Evolutionary conservation across 2,888 invertebrate genomes (phyloP), one percentile per base, ranked within the genome.

Genomic region (Heliconius ethilla): DNA sequence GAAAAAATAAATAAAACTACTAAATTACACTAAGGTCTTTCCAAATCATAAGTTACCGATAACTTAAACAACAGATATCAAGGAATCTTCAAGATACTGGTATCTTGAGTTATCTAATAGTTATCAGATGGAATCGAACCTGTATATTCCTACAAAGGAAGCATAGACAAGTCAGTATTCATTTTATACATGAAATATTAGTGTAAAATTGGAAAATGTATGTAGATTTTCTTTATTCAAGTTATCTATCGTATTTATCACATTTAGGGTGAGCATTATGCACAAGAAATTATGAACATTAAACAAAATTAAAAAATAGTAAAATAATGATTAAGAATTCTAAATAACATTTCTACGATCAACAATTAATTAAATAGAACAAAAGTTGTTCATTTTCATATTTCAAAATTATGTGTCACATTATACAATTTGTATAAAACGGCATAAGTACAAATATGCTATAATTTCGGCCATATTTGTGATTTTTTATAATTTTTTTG

Each of bases 1-100:
- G 75, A 65, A 75, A 73, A 78, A 78, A 80, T 80, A 80, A 81
- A 81, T 80, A 81, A 78, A 75, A 80, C 75, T 77, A 74, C 78
- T 81, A 82, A 63, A 70, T 73, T 76, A 79, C 25, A 72, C 69
- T 78, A 78, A 76, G 40, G 25, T 40, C 25, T 25, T 25, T 45
- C 69, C 69, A 45, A 25, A 40, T 69, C 3, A 40, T 40, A 40
- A 40, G 25, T n/a, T 25, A 69, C n/a, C 11, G 13, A 37, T 40
- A 40, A 69, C 22, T 27, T 45, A 45, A 10, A n/a, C 18, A 22
- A 22, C 22, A 33, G 66, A 66, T 65, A 65, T 65, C 29, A 25
- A 27, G 0, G 13, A 27, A 13, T 3, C 5, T 13, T 63, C 15
- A 2, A 63, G 63, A 63, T 67, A 67, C 25, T 40, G 25, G 25